phyloP scores from a whole-genome alignment of 1,140 invertebrate genomes.

The Cylas formicarius region DNA sequence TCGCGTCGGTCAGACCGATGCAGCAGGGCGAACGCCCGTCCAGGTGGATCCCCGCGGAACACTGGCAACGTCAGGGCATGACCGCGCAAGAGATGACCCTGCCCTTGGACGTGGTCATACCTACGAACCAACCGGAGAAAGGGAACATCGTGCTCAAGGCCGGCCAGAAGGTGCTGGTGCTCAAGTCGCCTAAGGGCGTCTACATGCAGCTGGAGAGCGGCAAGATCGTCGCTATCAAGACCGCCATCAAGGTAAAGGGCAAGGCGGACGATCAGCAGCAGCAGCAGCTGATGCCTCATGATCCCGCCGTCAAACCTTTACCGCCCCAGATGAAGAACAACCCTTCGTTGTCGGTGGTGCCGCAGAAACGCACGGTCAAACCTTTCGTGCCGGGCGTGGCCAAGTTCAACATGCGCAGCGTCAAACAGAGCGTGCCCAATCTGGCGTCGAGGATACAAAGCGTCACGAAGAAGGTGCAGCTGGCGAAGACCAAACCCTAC shows the following conservation, averaged over 20 bases:
- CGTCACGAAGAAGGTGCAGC: slow-evolving; percentile 26
- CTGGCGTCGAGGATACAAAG: slow-evolving; percentile 31
- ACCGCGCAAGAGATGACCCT: slow-evolving; percentile 90
- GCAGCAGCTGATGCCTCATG: slow-evolving; percentile 13
- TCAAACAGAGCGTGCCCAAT: slow-evolving; percentile 41
- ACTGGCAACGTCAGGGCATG: slow-evolving; percentile 86
- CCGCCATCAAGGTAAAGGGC: slow-evolving; percentile 62
- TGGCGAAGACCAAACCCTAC: slow-evolving; percentile 38
- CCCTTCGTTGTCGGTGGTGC: slow-evolving; percentile 59
- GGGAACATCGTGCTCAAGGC: slow-evolving; percentile 82
- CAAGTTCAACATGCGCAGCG: slow-evolving; percentile 36
- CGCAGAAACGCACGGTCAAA: slow-evolving; percentile 40
- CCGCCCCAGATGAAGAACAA: slow-evolving; percentile 57
- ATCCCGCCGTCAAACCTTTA: slow-evolving; percentile 2
- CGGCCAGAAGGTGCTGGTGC: slow-evolving; percentile 86
- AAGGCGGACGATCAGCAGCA: slow-evolving; percentile 44
- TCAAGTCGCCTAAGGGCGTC: slow-evolving; percentile 91
- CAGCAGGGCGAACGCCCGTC: slow-evolving; percentile 34
- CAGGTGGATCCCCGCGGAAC: slow-evolving; percentile 75
- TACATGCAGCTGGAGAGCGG: slow-evolving; percentile 92
- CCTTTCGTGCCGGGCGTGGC: slow-evolving; percentile 36
- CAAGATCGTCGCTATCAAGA: slow-evolving; percentile 93
- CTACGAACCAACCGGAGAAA: slow-evolving; percentile 81
- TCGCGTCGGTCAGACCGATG: slow-evolving; percentile 51
- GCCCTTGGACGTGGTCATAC: slow-evolving; percentile 88